Base-by-base conservation (phyloP, 1,140 invertebrate genomes). In the Uloborus diversus region DNA sequence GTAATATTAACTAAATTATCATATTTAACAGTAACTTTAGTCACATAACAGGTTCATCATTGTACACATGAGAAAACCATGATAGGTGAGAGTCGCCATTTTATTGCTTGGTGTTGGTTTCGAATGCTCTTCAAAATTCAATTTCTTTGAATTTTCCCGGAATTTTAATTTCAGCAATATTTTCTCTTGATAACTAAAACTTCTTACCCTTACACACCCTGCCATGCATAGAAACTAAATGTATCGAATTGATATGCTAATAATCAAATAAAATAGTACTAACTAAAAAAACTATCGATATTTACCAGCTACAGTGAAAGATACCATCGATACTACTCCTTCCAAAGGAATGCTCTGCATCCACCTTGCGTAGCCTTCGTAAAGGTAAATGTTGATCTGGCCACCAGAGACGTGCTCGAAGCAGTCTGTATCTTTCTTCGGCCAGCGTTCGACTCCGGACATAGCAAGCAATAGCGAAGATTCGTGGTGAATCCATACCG, bases 251-350 rank as follows among this genome's bases (percentile, higher is more conserved):
- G 9, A 42, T 17, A 17, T 42, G 17, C 17, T 9, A 1, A 17
- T 42, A 42, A 42, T 13, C 9, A 42, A 17, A 42, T 42, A 13
- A 0, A 1, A 1, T 13, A 42, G 37, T 42, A 42, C 17, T 42
- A 17, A 42, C 37, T 42, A 1, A 42, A 3, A 47, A 64, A 64
- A 4, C 20, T 1, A 11, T 3, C 17, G 25, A 57, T 47, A 2
- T 32, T 76, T 78, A 78, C 73, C 73, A 33, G 33, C 49, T n/a
- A 78, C 28, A 23, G 20, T 42, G 17, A 78, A 56, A 2, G 59
- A 33, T 9, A 78, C 14, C 49, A 78, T 56, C 0, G 73, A 78
- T 28, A 78, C 49, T 13, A 78, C 62, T 4, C 73, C 73, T 27
- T 14, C 17, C 17, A 66, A 4, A 1, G 49, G 61, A 30, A 78